Base-by-base conservation (phyloP, 2,113 vertebrate species). In the Scomber colias region DNA sequence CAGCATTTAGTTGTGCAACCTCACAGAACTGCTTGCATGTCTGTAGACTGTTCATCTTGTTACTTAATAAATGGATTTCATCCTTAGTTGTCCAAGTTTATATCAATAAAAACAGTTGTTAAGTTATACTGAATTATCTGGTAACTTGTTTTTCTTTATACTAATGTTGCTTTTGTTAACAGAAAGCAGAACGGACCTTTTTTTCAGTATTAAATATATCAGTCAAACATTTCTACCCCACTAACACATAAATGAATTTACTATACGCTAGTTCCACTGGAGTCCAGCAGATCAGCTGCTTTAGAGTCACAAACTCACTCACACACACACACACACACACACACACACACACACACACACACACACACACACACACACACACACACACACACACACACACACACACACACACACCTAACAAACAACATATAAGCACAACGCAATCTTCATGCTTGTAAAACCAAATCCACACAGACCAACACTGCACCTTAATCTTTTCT, bases 371-470 rank as follows among this genome's bases (percentile, higher is more conserved):
- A 21, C 21, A 21, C 19, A 75, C 31, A 53, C 21, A 1, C 21
- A 21, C 21, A 21, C 21, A 21, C 21, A 1, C 21, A 21, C 21
- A 21, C 21, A 21, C 21, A 21, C 21, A 21, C 21, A 21, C 21
- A 21, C 21, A 21, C 19, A 75, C 55, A 49, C 62, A 71, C 54
- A 65, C 69, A 49, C 53, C 53, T 3, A 64, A 69, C 66, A 78
- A 75, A 75, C 71, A 84, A 54, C 81, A 35, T 61, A 35, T 71
- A 73, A 70, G 72, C 72, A 90, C 75, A 89, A 87, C 84, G 75
- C 77, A 87, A 84, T 91, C 86, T 89, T 91, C 86, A 91, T 88
- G 90, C 86, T 80, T 90, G 89, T 92, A 89, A 87, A 84, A 87
- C 53, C 72, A 86, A 88, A 89, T 92, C 75, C 64, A 56, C 81